phyloP scores from a whole-genome alignment of 2,113 vertebrate species.

The Strix uralensis region DNA sequence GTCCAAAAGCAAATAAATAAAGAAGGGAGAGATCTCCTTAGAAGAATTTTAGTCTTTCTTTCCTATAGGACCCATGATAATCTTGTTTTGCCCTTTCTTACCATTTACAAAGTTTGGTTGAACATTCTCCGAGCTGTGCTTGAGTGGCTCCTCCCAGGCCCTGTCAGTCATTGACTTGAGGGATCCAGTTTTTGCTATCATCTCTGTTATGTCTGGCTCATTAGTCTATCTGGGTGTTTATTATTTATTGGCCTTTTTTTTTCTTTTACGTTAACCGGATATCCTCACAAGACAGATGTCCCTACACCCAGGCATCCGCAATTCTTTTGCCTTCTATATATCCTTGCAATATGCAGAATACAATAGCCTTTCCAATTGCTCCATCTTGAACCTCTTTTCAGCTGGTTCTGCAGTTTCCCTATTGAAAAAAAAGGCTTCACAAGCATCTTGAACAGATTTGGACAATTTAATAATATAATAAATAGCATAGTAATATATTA shows the following conservation, averaged over 20 bases:
- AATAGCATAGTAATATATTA: neutral
- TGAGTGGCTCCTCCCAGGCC: neutral
- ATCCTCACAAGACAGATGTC: neutral
- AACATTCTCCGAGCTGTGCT: neutral
- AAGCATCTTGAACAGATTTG: neutral
- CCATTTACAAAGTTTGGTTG: neutral
- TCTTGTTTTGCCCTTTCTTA: neutral
- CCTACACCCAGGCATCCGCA: neutral
- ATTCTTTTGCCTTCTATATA: neutral
- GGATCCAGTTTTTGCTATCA: neutral
- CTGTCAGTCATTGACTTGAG: neutral
- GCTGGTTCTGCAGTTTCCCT: neutral
- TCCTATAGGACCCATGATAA: neutral
- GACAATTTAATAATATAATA: neutral
- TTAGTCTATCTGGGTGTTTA: neutral
- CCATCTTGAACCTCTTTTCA: neutral
- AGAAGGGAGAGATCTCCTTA: neutral
- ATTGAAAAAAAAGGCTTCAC: neutral
- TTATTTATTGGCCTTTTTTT: neutral
- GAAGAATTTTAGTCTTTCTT: neutral
- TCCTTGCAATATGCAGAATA: neutral
- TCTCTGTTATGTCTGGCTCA: neutral
- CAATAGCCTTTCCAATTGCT: neutral
- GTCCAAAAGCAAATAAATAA: neutral
- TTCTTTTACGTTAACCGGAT: neutral